These are phyloP conservation scores for Acanthornis magna DNA, from an alignment of 2,797 vertebrate species.

Conservation along the genomic window DNA sequence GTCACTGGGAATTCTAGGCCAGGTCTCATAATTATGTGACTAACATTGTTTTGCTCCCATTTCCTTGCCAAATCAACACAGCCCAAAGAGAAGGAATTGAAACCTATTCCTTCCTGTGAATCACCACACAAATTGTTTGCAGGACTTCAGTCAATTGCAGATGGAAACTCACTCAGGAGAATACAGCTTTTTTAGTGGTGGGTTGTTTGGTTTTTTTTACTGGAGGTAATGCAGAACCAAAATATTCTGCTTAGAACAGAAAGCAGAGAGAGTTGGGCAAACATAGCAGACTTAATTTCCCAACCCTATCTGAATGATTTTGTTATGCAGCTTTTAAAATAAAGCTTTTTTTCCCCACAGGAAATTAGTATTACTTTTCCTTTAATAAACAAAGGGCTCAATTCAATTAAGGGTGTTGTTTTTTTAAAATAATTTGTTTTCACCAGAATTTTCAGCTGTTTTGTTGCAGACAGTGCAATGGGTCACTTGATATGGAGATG, in stretches of 20 bases:
- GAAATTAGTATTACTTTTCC: not conserved
- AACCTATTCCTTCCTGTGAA: conserved; percentile 48
- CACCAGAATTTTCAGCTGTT: not conserved
- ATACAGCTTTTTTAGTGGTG: not conserved
- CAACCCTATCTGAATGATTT: not conserved
- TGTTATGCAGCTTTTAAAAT: not conserved
- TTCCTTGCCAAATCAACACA: not conserved
- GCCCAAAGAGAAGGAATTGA: conserved; percentile 24
- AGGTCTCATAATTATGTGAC: not conserved
- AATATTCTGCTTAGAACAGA: not conserved
- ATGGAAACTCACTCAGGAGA: not conserved
- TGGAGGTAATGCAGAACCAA: not conserved
- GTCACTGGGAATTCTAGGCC: not conserved
- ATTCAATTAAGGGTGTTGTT: not conserved
- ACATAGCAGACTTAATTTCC: not conserved
- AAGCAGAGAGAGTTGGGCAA: not conserved
- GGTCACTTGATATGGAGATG: rapidly evolving
- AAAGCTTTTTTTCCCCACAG: rapidly evolving
- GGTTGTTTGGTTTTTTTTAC: not conserved
- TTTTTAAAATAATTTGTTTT: not conserved
- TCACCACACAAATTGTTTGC: conserved; percentile 7
- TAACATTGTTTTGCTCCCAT: not conserved
- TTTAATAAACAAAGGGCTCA: not conserved
- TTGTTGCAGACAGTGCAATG: not conserved
- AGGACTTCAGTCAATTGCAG: not conserved